Evolutionary conservation across 2,797 vertebrate species (phyloP), one percentile per base, ranked within the genome.

Genomic region (Thamnophis elegans): DNA sequence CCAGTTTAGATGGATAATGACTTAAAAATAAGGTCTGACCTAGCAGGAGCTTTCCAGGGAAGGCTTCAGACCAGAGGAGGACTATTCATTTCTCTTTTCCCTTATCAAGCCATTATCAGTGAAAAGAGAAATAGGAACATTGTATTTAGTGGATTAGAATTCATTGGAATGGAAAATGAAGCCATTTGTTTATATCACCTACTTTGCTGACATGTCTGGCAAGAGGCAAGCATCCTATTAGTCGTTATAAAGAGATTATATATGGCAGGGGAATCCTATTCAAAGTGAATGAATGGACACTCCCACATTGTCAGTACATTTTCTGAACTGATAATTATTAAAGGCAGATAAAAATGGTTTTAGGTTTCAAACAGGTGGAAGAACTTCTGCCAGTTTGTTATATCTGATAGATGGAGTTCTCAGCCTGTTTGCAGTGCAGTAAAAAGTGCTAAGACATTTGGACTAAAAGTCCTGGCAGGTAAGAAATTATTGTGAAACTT

Each of bases 401-500:
- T 20, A 96, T 93, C 95, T 95, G 94, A 96, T 92, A 95, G 94
- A 96, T 95, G 95, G 92, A 89, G 36, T 4, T 47, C 47, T 78
- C 36, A 47, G 36, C 18, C 18, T 78, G 82, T 93, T 94, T 93
- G 93, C 94, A 94, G 89, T 65, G 47, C 91, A 92, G 88, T 92
- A 93, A 96, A 95, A 0, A 89, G 92, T 26, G 28, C 53, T 93
- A 60, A 93, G 95, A 73, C 93, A 94, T 95, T 93, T 92, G 94
- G 95, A 95, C 94, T 96, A 95, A 88, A 89, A 78, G 20, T 42
- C 92, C 93, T 28, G 90, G 95, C 92, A 95, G 95, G 94, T 96
- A 96, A 94, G 95, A 96, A 91, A 68, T 95, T 95, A 94, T 95
- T 94, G 95, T 96, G 94, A 95, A 96, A 95, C 94, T 96, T 94